Base-by-base conservation (phyloP, 2,797 vertebrate species). In the Aphelocoma californica region DNA sequence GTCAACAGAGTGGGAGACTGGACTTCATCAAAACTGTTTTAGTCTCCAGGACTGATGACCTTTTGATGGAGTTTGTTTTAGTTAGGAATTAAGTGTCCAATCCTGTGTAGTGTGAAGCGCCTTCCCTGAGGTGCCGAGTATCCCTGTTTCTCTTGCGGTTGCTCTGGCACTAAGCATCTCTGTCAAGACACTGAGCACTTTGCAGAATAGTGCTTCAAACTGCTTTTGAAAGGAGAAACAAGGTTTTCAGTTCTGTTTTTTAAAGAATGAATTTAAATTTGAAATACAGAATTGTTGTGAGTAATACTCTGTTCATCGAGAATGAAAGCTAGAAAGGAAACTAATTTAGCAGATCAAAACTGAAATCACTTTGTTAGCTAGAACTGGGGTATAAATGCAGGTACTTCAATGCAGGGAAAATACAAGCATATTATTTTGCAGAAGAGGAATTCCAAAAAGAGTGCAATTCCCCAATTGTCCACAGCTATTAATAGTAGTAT, bases 21-120 rank as follows among this genome's bases (percentile, higher is more conserved):
- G 98, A 97, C 98, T 98, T 98, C 98, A 98, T 99, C 99, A 98
- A 97, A 98, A 98, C 98, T 98, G 98, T 98, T 98, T 98, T 98
- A 98, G 98, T 98, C 98, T 98, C 94, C 66, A 92, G 98, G 98
- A 98, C 99, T 98, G 98, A 98, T 98, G 98, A 99, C 98, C 98
- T 98, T 98, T 97, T 95, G 93, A 98, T 98, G 97, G 98, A 98
- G 98, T 97, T 98, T 98, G 98, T 98, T 98, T 97, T 97, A 98
- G 97, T 97, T 97, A 97, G 92, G 96, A 97, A 96, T 97, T 97
- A 98, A 97, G 97, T 97, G 96, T 97, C 96, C 97, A 96, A 93
- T 95, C 81, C 95, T 87, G 89, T 88, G 56, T 53, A 86, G 96
- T 88, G 94, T 96, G 93, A 96, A 96, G 86, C 42, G 11, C 65